Conservation (phyloP, 2,888 invertebrate species). For the Aspidiotus destructor region DNA sequence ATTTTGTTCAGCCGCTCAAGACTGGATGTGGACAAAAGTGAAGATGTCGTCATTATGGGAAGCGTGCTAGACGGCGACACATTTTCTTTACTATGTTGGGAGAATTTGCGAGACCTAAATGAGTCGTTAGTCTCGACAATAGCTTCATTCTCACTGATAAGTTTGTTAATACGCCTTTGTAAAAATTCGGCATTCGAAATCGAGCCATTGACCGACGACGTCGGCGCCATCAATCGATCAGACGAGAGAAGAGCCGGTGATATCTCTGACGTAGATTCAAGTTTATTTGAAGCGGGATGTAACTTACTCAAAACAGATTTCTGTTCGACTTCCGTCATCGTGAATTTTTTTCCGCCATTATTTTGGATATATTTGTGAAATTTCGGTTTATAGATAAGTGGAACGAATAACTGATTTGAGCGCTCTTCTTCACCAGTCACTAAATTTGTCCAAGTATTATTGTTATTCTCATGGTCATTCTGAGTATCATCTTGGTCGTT, state of each 20-base stretch:
- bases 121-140: conserved; percentile 80
- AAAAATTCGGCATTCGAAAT: conserved; percentile 58
- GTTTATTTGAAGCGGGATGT: conserved; percentile 14
- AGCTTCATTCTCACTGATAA: conserved; percentile 87
- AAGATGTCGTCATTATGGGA: conserved; percentile 32
- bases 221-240: conserved; percentile 28
- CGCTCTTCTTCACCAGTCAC: conserved; percentile 42
- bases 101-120: conserved; percentile 55
- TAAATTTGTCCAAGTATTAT: conserved; percentile 38
- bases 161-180: conserved; percentile 71
- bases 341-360: background rate
- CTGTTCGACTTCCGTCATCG: conserved; percentile 20
- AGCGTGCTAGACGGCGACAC: conserved; percentile 6
- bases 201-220: conserved; percentile 34
- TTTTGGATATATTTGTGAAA: conserved; percentile 49
- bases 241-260: conserved; percentile 25
- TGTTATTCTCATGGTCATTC: background rate
- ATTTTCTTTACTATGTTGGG: conserved; percentile 40
- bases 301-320: background rate
- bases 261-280: conserved; percentile 24
- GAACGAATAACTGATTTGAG: conserved; percentile 41
- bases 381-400: conserved; percentile 59
- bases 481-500: conserved; percentile 51
- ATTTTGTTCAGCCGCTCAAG: conserved; percentile 24
- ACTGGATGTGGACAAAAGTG: conserved; percentile 31